These are phyloP conservation scores for Parnassius orleans DNA, from an alignment of 2,888 invertebrate species.

Conservation along the genomic window DNA sequence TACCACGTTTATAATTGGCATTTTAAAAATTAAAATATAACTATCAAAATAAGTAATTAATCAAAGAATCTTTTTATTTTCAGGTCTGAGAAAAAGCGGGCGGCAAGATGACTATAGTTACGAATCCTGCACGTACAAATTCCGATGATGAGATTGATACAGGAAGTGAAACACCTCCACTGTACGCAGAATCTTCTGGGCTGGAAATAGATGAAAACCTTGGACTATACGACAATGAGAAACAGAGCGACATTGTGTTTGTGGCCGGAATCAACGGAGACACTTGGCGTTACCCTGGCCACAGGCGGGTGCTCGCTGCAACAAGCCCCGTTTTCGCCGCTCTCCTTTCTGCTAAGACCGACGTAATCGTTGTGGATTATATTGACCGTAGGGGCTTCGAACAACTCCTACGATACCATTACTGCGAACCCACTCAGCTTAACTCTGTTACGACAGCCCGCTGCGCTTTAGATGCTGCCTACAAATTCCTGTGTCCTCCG, in stretches of 20 bases:
- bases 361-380: slow-evolving; percentile 78
- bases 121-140: slow-evolving; percentile 60
- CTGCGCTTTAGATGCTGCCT: slow-evolving; percentile 86
- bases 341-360: slow-evolving; percentile 69
- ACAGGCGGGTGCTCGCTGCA: slow-evolving; percentile 82
- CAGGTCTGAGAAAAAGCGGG: slow-evolving; percentile 44
- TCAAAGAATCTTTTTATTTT: slow-evolving; percentile 35
- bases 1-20: no score
- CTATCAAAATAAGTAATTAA: background rate
- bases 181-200: slow-evolving; percentile 36
- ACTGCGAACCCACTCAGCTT: slow-evolving; percentile 82
- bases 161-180: slow-evolving; percentile 34
- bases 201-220: slow-evolving; percentile 50
- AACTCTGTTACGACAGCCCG: slow-evolving; percentile 84
- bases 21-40: no score
- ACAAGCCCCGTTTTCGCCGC: slow-evolving; percentile 84
- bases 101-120: slow-evolving; percentile 70
- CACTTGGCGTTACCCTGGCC: slow-evolving; percentile 85
- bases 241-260: slow-evolving; percentile 82
- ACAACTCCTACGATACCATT: slow-evolving; percentile 83
- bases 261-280: slow-evolving; percentile 84
- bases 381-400: slow-evolving; percentile 85
- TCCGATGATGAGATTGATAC: slow-evolving; percentile 55
- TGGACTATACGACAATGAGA: slow-evolving; percentile 75
- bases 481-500: slow-evolving; percentile 86